Conservation (phyloP, 2,797 vertebrate genomes). For the Myotis findleyi region DNA sequence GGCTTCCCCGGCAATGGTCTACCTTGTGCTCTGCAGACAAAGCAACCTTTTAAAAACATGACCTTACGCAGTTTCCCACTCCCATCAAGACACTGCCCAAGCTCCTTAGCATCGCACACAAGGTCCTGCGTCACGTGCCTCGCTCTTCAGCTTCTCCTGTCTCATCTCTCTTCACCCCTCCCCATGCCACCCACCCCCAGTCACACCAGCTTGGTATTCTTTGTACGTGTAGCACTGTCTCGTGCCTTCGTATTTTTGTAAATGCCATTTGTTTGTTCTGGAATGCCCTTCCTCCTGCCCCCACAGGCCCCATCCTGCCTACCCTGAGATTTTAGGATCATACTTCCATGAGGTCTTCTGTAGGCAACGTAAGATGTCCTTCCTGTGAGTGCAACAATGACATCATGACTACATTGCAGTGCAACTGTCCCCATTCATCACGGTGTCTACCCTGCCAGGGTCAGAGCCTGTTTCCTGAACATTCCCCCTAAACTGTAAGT, state of each 20-base stretch:
- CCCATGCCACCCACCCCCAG: fast-evolving
- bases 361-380: no score
- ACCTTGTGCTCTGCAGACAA: not conserved
- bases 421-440: not conserved
- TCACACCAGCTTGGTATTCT: not conserved
- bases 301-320: not conserved
- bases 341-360: not conserved
- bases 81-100: not conserved
- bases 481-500: not conserved
- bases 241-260: not conserved
- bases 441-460: fast-evolving
- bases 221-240: not conserved
- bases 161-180: not conserved
- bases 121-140: fast-evolving
- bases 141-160: fast-evolving
- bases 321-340: not conserved
- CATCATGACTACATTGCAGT: no score
- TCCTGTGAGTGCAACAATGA: not conserved
- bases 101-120: fast-evolving
- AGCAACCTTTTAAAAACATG: not conserved
- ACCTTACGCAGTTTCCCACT: not conserved
- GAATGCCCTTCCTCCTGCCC: not conserved
- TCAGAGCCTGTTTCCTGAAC: not conserved
- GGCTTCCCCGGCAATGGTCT: not conserved
- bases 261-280: not conserved